Evolutionary conservation across 2,797 vertebrate genomes (phyloP).

Genomic region (Triplophysa yarkandensis): DNA sequence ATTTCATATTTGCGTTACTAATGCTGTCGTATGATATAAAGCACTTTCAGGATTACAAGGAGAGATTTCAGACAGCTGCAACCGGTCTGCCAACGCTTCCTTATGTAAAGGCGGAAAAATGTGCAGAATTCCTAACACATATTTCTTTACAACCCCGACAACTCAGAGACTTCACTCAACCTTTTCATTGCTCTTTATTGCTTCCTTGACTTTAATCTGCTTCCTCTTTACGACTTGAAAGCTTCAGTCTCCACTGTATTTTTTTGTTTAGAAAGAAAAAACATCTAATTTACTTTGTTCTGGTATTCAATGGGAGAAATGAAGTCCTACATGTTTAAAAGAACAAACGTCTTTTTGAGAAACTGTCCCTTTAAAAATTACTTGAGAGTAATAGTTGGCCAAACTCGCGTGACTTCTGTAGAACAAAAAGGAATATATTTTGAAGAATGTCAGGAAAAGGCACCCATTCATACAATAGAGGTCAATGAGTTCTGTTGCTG

Average conservation of each 20-base stretch:
- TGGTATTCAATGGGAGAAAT: not conserved
- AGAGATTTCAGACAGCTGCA: slow-evolving; percentile 10
- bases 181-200: not conserved
- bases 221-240: not conserved
- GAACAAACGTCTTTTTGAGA: not conserved
- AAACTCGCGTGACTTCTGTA: no score
- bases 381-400: no score
- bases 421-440: no score
- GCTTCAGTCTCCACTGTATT: not conserved
- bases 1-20: slow-evolving; percentile 4
- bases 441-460: no score
- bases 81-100: slow-evolving; percentile 1
- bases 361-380: not conserved
- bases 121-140: slow-evolving; percentile 4
- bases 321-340: not conserved
- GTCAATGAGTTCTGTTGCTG: no score
- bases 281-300: not conserved
- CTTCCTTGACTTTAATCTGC: not conserved
- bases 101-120: slow-evolving; percentile 1
- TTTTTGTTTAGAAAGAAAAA: not conserved
- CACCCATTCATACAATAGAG: no score
- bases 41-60: not conserved
- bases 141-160: slow-evolving; percentile 2
- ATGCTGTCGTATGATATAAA: slow-evolving; percentile 29
- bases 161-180: not conserved